Evolutionary conservation across 1,140 invertebrate species (phyloP).

Genomic region (Cepaea nemoralis): DNA sequence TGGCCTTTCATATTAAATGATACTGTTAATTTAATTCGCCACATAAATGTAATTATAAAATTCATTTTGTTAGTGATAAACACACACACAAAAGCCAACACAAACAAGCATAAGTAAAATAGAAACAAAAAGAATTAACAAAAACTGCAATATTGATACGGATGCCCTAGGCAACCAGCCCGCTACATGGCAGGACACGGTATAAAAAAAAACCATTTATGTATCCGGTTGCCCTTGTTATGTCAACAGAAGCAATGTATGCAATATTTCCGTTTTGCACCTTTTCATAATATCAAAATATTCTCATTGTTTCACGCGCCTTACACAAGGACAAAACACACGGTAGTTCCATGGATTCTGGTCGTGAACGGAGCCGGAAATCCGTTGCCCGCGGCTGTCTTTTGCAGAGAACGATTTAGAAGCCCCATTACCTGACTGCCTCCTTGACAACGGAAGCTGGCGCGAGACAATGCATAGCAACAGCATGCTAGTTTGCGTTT

Average conservation of each 20-base stretch:
- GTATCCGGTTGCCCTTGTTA: neutral
- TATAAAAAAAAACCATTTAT: too few relatives aligned
- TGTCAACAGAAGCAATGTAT: neutral
- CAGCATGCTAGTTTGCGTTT: neutral
- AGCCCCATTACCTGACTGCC: neutral
- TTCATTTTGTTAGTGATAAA: too few relatives aligned
- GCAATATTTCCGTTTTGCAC: neutral
- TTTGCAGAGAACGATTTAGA: neutral
- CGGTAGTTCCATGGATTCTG: neutral
- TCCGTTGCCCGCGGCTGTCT: neutral
- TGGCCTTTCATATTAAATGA: too few relatives aligned
- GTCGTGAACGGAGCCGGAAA: slow-evolving; percentile 4
- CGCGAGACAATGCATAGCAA: neutral
- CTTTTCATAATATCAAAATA: neutral
- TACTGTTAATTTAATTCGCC: too few relatives aligned
- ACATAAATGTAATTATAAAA: too few relatives aligned
- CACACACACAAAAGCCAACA: too few relatives aligned
- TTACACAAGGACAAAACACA: neutral
- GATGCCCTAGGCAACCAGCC: too few relatives aligned
- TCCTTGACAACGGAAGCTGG: slow-evolving; percentile 3
- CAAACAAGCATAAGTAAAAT: too few relatives aligned
- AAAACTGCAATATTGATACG: too few relatives aligned
- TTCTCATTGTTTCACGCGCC: neutral
- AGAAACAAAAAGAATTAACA: too few relatives aligned
- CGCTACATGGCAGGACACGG: too few relatives aligned